These are phyloP conservation scores for Gandaritis pyraliata DNA, from an alignment of 2,888 invertebrate species.

Conservation along the genomic window DNA sequence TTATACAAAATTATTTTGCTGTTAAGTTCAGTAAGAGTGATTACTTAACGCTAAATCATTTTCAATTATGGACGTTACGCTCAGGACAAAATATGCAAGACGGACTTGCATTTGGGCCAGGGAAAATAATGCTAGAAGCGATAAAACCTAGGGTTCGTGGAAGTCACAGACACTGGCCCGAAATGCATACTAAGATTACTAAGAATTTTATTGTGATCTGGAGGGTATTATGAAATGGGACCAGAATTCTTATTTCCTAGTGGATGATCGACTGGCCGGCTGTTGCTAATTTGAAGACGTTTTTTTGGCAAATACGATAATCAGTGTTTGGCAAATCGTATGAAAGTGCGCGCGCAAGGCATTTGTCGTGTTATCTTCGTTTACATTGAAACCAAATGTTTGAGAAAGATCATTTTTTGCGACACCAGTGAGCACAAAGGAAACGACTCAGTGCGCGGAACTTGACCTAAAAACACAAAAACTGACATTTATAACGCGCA, in stretches of 20 bases:
- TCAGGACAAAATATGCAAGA: slow-evolving; percentile 79
- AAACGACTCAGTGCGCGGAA: neutral
- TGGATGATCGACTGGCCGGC: slow-evolving; percentile 82
- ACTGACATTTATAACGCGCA: slow-evolving; percentile 4
- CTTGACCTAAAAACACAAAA: slow-evolving; percentile 6
- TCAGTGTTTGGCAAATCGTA: slow-evolving; percentile 67
- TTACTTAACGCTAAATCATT: slow-evolving; percentile 81
- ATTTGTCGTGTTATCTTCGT: slow-evolving; percentile 52
- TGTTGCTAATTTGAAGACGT: slow-evolving; percentile 70
- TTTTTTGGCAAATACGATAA: slow-evolving; percentile 66
- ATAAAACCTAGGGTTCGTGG: slow-evolving; percentile 37
- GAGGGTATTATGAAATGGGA: slow-evolving; percentile 78
- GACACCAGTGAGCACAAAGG: slow-evolving; percentile 5
- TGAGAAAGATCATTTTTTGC: slow-evolving; percentile 44
- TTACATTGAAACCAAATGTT: slow-evolving; percentile 47
- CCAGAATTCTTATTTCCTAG: slow-evolving; percentile 78
- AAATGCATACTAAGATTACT: slow-evolving; percentile 70
- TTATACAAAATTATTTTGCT: slow-evolving; percentile 55
- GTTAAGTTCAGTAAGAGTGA: slow-evolving; percentile 59
- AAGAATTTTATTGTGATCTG: slow-evolving; percentile 75
- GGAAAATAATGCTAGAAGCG: slow-evolving; percentile 41
- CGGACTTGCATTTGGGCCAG: slow-evolving; percentile 70
- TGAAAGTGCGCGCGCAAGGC: slow-evolving; percentile 48
- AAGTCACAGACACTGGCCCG: slow-evolving; percentile 55
- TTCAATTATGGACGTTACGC: slow-evolving; percentile 81